Evolutionary conservation across 2,888 invertebrate species (phyloP), one percentile per base, ranked within the genome.

Genomic region (Neoascia interrupta): DNA sequence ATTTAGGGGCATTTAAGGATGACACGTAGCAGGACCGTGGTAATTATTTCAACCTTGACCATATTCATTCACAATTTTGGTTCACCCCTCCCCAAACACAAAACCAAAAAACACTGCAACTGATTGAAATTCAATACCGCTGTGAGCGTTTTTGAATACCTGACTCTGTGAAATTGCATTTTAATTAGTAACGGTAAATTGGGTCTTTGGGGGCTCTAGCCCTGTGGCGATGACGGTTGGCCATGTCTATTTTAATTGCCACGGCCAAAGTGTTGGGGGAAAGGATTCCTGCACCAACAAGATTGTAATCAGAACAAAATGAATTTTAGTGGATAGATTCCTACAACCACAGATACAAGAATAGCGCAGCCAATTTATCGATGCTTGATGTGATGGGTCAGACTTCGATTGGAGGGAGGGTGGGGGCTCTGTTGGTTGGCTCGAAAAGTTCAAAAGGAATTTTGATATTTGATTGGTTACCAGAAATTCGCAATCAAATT

Each of bases 141-240:
- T 13, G 43, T 18, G 37, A 41, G 15, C 34, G 36, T 26, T 26
- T 61, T 49, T 10, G 39, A 28, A 39, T 36, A 37, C 26, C 47
- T 61, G 61, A 37, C 39, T 39, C 21, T 47, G 49, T 19, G 28
- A 61, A 61, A 61, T 61, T 61, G 39, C 37, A 61, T 49, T 61
- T 61, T 61, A 49, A 61, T 61, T 61, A 61, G 61, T 18, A 3
- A 4, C 26, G 8, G 13, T 6, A 6, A 21, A 16, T 47, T n/a
- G 43, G 19, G 4, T 10, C 18, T 19, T 13, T 49, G 10, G 26
- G 19, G 11, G 4, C 5, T 21, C 16, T 16, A 39, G 10, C 26
- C 3, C 28, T 19, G 56, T n/a, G 58, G 34, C n/a, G 4, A 36
- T n/a, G n/a, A n/a, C 1, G 53, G 53, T 13, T 54, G 34, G n/a